These are phyloP conservation scores for Chrysopilus asiliformis DNA, from an alignment of 2,888 invertebrate species.

Conservation along the genomic window DNA sequence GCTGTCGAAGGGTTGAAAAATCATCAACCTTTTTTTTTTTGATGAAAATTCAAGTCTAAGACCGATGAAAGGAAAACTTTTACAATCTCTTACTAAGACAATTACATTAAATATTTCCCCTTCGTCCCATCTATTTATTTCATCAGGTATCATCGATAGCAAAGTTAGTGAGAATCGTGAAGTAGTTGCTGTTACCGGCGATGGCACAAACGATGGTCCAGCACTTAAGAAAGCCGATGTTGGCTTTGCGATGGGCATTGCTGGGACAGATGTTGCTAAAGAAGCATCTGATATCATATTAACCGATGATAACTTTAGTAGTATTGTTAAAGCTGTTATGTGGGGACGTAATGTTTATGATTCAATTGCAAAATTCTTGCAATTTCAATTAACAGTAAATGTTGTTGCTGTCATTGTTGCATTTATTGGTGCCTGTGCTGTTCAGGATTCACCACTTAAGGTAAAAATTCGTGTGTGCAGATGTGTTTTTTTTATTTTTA, in stretches of 20 bases:
- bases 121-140: conserved; percentile 14
- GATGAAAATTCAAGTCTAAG: too few species aligned
- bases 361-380: conserved; percentile 97
- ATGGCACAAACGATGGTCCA: conserved; percentile 97
- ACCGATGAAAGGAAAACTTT: too few species aligned
- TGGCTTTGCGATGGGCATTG: conserved; percentile 99
- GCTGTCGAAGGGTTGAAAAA: too few species aligned
- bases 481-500: conserved; percentile 2
- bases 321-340: conserved; percentile 99
- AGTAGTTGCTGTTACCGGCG: conserved; percentile 97
- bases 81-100: too few species aligned
- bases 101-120: too few species aligned
- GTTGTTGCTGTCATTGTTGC: conserved; percentile 98
- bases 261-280: conserved; percentile 98
- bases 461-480: conserved; percentile 33
- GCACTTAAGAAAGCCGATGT: conserved; percentile 97
- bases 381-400: conserved; percentile 98
- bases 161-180: conserved; percentile 78
- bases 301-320: conserved; percentile 98
- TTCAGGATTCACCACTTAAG: conserved; percentile 94
- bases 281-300: conserved; percentile 99
- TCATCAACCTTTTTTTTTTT: too few species aligned
- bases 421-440: conserved; percentile 95
- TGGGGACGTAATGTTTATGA: conserved; percentile 99
- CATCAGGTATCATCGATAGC: conserved; percentile 76